Conservation (phyloP, 2,888 invertebrate genomes). For the Mimumesa dahlbomi region DNA sequence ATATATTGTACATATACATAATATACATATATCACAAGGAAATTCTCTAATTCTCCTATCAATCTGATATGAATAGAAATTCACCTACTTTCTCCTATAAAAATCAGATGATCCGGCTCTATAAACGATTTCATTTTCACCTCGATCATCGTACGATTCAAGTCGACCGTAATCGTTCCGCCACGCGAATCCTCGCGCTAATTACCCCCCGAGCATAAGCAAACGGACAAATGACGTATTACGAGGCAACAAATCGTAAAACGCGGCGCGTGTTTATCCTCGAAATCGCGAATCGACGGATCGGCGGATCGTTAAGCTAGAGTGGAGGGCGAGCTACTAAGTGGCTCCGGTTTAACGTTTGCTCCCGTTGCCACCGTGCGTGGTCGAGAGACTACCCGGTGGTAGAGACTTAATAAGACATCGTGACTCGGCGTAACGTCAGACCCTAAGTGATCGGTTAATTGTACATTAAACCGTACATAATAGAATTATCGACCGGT, state of each 20-base stretch:
- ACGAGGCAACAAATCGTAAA: slow-evolving; percentile 23
- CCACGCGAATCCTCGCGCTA: too few species aligned
- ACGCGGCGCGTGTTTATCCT: slow-evolving; percentile 31
- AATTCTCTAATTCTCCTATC: too few species aligned
- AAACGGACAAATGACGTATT: slow-evolving; percentile 5
- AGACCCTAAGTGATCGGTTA: slow-evolving; percentile 79
- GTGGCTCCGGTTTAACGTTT: slow-evolving; percentile 43
- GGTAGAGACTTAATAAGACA: slow-evolving; percentile 79
- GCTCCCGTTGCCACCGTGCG: slow-evolving; percentile 56
- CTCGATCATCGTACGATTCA: too few species aligned
- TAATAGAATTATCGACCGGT: slow-evolving; percentile 77
- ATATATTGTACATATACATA: too few species aligned
- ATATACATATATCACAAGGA: too few species aligned
- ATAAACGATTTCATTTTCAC: too few species aligned
- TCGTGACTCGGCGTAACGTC: slow-evolving; percentile 79
- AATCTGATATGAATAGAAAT: too few species aligned
- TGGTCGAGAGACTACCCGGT: slow-evolving; percentile 56
- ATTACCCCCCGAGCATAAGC: not conserved
- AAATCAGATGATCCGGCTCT: too few species aligned
- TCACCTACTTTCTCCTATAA: too few species aligned
- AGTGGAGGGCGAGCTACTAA: slow-evolving; percentile 15
- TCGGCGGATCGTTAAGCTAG: slow-evolving; percentile 37
- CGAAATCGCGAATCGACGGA: slow-evolving; percentile 36
- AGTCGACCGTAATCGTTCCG: too few species aligned
- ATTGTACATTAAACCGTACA: slow-evolving; percentile 80